A percentile compares a stretch with the other conserved stretches of the same genome.
Conservation (phyloP, 2,888 invertebrate genomes). For the Lasius fuliginosus region DNA sequence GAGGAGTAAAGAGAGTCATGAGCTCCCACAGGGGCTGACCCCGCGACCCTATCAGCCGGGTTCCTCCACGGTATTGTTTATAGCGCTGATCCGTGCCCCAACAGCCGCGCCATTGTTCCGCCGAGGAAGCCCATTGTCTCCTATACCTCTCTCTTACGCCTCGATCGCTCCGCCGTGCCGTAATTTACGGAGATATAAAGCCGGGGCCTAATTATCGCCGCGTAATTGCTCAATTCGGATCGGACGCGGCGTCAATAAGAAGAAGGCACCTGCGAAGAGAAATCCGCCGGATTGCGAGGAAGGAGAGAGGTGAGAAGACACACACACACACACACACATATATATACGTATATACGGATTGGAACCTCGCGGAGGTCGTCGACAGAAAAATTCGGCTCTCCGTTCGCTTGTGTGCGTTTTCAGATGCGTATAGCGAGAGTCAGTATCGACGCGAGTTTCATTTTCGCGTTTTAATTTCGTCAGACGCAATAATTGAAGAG, state of each 20-base stretch:
- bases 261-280: slow-evolving; percentile 57
- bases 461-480: slow-evolving; percentile 25
- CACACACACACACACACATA: background rate
- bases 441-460: background rate
- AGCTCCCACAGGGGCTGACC: slow-evolving; percentile 85
- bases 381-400: slow-evolving; percentile 3
- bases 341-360: background rate
- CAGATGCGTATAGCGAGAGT: too few relatives aligned
- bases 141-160: slow-evolving; percentile 60
- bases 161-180: slow-evolving; percentile 72
- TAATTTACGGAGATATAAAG: slow-evolving; percentile 78
- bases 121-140: slow-evolving; percentile 78
- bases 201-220: slow-evolving; percentile 78
- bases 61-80: slow-evolving; percentile 82
- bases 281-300: slow-evolving; percentile 18
- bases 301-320: background rate
- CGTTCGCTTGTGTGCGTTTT: background rate
- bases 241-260: slow-evolving; percentile 48
- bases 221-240: slow-evolving; percentile 80
- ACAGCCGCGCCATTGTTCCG: slow-evolving; percentile 68
- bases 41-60: slow-evolving; percentile 83
- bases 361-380: background rate
- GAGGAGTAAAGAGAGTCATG: slow-evolving; percentile 82
- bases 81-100: slow-evolving; percentile 79
- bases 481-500: slow-evolving; percentile 30